Evolutionary conservation across 2,113 vertebrate genomes (phyloP).

Genomic region (Chroicocephalus ridibundus): DNA sequence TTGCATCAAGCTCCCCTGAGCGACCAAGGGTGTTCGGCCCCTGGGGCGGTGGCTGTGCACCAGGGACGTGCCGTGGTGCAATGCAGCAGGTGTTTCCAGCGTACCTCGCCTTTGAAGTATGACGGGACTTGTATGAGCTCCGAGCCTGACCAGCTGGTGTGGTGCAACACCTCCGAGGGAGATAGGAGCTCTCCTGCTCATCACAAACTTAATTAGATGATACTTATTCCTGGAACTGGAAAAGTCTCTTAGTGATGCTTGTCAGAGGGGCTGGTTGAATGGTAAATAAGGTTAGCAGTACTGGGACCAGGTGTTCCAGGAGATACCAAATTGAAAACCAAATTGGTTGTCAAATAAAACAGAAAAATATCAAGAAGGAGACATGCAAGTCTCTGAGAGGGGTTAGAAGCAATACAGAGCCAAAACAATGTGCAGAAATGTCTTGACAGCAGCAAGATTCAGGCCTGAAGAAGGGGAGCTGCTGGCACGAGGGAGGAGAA

Average conservation of each 20-base stretch:
- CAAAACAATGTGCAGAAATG: background rate
- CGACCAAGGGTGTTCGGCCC: accelerated
- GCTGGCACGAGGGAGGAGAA: background rate
- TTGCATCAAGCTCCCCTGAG: background rate
- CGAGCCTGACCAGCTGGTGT: background rate
- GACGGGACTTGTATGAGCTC: background rate
- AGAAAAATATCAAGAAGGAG: background rate
- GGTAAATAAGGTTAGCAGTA: background rate
- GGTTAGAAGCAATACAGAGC: background rate
- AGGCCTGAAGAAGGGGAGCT: background rate
- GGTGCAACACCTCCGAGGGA: background rate
- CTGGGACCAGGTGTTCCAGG: background rate
- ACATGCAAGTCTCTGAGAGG: background rate
- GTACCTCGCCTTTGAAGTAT: background rate
- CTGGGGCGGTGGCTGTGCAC: background rate
- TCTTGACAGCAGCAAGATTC: background rate
- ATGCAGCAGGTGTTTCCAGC: background rate
- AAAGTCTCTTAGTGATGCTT: background rate
- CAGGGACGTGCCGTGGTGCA: background rate
- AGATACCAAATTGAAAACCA: background rate
- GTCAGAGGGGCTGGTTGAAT: background rate
- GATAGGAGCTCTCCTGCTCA: background rate
- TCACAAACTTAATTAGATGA: background rate
- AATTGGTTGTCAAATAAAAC: background rate
- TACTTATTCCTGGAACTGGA: background rate